Base-by-base conservation (phyloP, 2,113 vertebrate genomes). In the Onychostoma macrolepis region DNA sequence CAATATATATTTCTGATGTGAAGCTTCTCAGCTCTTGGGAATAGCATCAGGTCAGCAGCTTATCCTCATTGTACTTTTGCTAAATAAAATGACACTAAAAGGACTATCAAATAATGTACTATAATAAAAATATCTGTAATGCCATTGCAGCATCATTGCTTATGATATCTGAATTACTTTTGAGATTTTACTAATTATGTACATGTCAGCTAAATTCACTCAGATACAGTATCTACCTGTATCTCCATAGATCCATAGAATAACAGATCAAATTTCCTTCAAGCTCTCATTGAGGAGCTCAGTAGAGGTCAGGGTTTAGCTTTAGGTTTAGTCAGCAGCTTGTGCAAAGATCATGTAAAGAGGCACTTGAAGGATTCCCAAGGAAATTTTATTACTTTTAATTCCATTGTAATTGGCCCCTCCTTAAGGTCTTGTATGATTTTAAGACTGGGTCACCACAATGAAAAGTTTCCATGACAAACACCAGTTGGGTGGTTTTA, bases 391-490 rank as follows among this genome's bases (percentile, higher is more conserved):
- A 24, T 24, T 58, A 24, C 21, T 67, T 30, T 61, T 28, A 21
- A 33, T 79, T 53, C 5, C 28, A 12, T 26, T 78, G 17, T 78
- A 28, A 30, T 19, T 19, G 8, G 19, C 21, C 19, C 56, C n/a
- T 67, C 26, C n/a, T 67, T 67, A 65, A 28, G 6, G 21, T n/a
- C 21, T 33, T 36, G 9, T 19, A 79, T 36, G 19, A 79, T 56
- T 33, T 30, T 9, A 48, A 50, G n/a, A 48, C 41, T 26, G 61
- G 26, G 30, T 19, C 17, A 21, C 4, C 48, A 30, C 28, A n/a
- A 83, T 71, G 69, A 76, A 79, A 28, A 36, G 69, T 79, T 86
- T 50, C 77, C 83, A n/a, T 83, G 75, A 67, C 26, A 26, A 30
- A 65, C 43, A 43, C 43, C 17, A 12, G 61, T 43, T 4, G 2